Base-by-base conservation (phyloP, 2,888 invertebrate species). In the Neria commutata region DNA sequence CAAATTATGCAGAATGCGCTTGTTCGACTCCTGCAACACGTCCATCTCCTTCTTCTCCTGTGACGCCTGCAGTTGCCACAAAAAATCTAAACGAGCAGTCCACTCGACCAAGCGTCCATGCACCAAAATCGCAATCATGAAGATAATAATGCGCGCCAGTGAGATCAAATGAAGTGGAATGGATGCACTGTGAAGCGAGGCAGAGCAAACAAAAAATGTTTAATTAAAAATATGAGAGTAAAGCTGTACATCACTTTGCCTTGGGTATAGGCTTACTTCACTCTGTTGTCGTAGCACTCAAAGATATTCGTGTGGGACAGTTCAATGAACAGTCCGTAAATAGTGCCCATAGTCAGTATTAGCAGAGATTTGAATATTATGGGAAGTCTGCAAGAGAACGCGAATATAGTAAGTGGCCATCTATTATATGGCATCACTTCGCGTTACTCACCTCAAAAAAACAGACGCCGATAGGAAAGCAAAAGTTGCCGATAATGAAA, bases 21-120 rank as follows among this genome's bases (percentile, higher is more conserved):
- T 88, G 81, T 95, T 95, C 67, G 92, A 93, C 84, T 91, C 90
- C 85, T 91, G 95, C 63, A 95, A 81, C n/a, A 94, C 92, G 70
- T 92, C 92, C 94, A 95, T 94, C 80, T 94, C 95, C 54, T 90
- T 86, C 80, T 94, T 94, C 83, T 95, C 95, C 76, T 95, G 94
- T 53, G 92, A 87, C 3, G 94, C 94, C 84, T 94, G 91, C 65
- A 90, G 85, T 79, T 91, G 91, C 91, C 91, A 91, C 24, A 91
- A 83, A 79, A 91, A 91, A 83, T 91, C 91, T 47, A 91, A 84
- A 25, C 95, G 84, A 19, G 93, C 91, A 49, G 94, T 95, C 93
- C 95, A 95, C 83, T 96, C 95, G 73, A 95, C 88, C 69, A 89
- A 85, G 67, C 89, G 88, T 0, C 90, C 94, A 80, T 95, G 94